These are phyloP conservation scores for Garra rufa DNA, from an alignment of 2,113 vertebrate genomes.

Conservation along the genomic window DNA sequence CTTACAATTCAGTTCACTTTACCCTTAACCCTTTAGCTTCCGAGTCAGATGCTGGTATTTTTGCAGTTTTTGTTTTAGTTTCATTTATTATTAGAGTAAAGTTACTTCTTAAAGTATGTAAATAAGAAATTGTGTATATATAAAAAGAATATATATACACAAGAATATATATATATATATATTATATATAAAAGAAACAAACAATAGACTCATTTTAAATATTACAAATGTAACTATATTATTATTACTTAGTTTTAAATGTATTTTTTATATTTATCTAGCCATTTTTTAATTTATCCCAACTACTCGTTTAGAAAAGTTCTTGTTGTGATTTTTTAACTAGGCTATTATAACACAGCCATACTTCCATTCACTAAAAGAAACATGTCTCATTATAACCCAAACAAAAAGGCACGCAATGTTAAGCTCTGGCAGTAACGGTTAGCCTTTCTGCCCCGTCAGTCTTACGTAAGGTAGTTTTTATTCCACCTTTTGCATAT, in stretches of 20 bases:
- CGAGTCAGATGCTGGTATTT: constrained; percentile 57
- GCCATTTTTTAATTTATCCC: neutral
- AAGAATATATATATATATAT: too few relatives aligned
- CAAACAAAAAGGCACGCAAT: neutral
- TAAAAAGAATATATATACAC: too few relatives aligned
- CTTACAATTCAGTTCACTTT: constrained; percentile 88
- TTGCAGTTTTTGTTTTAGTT: constrained; percentile 27
- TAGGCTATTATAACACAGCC: neutral
- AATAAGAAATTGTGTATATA: too few relatives aligned
- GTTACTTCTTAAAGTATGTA: neutral
- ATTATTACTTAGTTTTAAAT: neutral
- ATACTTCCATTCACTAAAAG: neutral
- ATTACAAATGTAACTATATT: neutral
- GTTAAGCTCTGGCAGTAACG: neutral
- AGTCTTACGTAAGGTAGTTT: constrained; percentile 42
- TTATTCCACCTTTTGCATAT: constrained; percentile 51
- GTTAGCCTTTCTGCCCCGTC: neutral
- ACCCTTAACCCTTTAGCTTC: constrained; percentile 80
- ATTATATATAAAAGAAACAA: too few relatives aligned
- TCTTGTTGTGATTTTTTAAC: neutral
- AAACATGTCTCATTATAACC: neutral
- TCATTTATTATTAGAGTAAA: neutral
- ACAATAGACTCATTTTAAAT: too few relatives aligned
- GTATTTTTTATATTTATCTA: neutral
- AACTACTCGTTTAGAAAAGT: neutral